Evolutionary conservation across 2,888 invertebrate genomes (phyloP).

Genomic region (Scelioninae gen. 2): DNA sequence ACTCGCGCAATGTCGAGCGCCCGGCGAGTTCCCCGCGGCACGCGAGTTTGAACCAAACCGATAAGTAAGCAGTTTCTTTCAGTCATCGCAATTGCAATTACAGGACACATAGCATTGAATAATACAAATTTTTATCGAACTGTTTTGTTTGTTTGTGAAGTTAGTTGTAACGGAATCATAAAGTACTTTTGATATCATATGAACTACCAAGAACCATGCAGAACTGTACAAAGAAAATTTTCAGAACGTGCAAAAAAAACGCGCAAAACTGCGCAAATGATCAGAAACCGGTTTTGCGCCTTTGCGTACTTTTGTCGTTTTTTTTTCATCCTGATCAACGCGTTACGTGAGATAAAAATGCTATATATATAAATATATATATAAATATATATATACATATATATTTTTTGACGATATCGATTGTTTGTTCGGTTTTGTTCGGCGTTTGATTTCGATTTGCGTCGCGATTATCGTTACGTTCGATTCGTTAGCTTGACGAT

Average conservation of each 20-base stretch:
- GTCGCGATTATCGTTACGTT: slow-evolving; percentile 28
- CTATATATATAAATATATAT: no score
- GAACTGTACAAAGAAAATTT: slow-evolving; percentile 54
- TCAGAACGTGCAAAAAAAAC: slow-evolving; percentile 51
- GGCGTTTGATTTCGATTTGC: slow-evolving; percentile 7
- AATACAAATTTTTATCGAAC: slow-evolving; percentile 49
- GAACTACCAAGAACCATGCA: slow-evolving; percentile 45
- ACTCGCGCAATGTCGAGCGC: no score
- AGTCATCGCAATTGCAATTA: slow-evolving; percentile 44
- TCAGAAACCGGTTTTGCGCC: slow-evolving; percentile 42
- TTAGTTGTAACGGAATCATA: slow-evolving; percentile 46
- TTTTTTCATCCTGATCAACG: slow-evolving; percentile 32
- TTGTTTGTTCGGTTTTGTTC: slow-evolving; percentile 11
- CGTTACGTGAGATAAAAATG: slow-evolving; percentile 37
- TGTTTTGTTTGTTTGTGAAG: slow-evolving; percentile 42
- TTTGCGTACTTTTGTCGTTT: slow-evolving; percentile 51
- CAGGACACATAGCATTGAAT: slow-evolving; percentile 49
- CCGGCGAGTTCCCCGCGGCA: slow-evolving; percentile 13
- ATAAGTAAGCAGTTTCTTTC: slow-evolving; percentile 38
- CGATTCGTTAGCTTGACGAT: slow-evolving; percentile 11
- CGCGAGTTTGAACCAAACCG: slow-evolving; percentile 10
- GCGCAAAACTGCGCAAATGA: slow-evolving; percentile 42
- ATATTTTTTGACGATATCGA: slow-evolving; percentile 35
- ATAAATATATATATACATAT: no score
- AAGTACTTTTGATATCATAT: slow-evolving; percentile 57